Base-by-base conservation (phyloP, 2,888 invertebrate genomes). In the Synanthedon vespiformis region DNA sequence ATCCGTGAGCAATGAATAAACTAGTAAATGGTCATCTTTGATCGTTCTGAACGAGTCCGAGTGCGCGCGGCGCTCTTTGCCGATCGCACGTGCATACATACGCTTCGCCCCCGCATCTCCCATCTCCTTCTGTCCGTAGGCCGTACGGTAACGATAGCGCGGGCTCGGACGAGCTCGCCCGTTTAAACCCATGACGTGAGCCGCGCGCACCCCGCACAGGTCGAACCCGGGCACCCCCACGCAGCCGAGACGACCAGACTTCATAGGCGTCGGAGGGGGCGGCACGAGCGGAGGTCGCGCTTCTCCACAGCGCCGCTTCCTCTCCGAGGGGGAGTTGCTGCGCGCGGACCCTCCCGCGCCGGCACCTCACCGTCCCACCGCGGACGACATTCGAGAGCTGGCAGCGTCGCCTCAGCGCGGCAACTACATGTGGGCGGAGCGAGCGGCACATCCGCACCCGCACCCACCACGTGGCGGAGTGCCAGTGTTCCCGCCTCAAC, bases 181-280 rank as follows among this genome's bases (percentile, higher is more conserved):
- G 86, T 77, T 82, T 86, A 83, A 69, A 87, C 84, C 86, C 86
- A 80, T 87, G 86, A 87, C 83, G 80, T 74, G 78, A 71, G 75
- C 77, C 80, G 77, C 75, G 79, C 77, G 77, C 88, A 82, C 91
- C 75, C 78, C 77, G 77, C 88, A 82, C 91, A 95, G 95, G 92
- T 95, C 95, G 66, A 95, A 95, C 88, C 96, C 95, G 68, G 95
- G 95, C 77, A 95, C 95, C 71, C 96, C 96, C 69, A 95, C 95
- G 70, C 94, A 94, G 89, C 93, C 94, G 65, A 91, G 95, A 71
- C 91, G 95, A 63, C 95, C 95, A 55, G 95, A 95, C 87, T 95
- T 95, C 88, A 95, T 95, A 77, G 92, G 94, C 66, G 93, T 94
- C 63, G 67, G 73, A 74, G 74, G 81, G 58, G 61, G 62, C 66